Conservation (phyloP, 2,797 vertebrate genomes). For the Ctenochaetus hawaiiensis region DNA sequence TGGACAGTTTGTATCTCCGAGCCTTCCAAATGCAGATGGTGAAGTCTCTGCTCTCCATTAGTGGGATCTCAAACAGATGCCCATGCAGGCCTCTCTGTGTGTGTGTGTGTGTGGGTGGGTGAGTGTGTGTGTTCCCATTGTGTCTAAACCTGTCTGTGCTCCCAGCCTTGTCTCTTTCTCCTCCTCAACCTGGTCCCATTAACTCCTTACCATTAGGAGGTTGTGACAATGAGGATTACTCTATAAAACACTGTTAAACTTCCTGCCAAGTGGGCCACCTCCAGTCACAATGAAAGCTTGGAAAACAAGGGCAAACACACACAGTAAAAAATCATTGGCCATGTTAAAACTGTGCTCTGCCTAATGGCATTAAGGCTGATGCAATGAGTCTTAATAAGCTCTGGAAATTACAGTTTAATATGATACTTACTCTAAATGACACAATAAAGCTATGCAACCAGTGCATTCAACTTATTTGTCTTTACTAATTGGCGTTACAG, state of each 20-base stretch:
- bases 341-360: conserved; percentile 30
- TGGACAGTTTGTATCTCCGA: conserved; percentile 1
- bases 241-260: conserved; percentile 57
- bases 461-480: neutral
- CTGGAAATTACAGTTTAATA: conserved; percentile 21
- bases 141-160: conserved; percentile 77
- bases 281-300: conserved; percentile 51
- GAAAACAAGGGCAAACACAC: conserved; percentile 56
- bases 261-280: conserved; percentile 69
- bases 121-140: conserved; percentile 79
- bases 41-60: conserved; percentile 64
- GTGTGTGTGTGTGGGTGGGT: conserved; percentile 66
- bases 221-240: conserved; percentile 54
- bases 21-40: conserved; percentile 57
- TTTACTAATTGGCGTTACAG: neutral
- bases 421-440: neutral
- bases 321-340: conserved; percentile 40
- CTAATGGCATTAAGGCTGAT: conserved; percentile 13
- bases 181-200: conserved; percentile 78
- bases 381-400: conserved; percentile 14
- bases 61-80: conserved; percentile 68
- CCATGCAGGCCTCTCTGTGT: conserved; percentile 44
- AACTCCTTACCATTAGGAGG: conserved; percentile 67
- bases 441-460: neutral
- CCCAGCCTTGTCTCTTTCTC: conserved; percentile 58